Evolutionary conservation across 2,888 invertebrate species (phyloP), one percentile per base, ranked within the genome.

Genomic region (Alloplasta piceator): DNA sequence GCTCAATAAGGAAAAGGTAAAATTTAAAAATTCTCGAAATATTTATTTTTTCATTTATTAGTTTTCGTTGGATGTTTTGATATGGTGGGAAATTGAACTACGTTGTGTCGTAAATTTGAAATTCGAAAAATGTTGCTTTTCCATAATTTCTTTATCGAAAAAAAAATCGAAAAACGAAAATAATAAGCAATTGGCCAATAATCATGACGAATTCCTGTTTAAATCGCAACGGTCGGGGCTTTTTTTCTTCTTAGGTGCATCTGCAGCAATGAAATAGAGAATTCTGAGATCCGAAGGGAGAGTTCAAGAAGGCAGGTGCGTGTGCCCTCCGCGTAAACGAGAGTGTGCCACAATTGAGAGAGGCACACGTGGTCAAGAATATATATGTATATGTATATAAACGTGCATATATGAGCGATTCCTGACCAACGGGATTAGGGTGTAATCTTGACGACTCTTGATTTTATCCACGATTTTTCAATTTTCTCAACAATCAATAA

Each of bases 241-340:
- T 63, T 71, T 63, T 72, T 71, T 50, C 6, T 3, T 50, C 6
- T 3, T n/a, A 48, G 70, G 58, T 64, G 68, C 79, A 79, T 79
- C 78, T 74, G 78, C 73, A 41, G 68, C 68, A 50, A 64, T 50
- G 67, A 56, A 79, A 79, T 79, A 79, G 78, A 73, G 67, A 61
- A 78, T 78, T 73, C 78, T 67, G 50, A 38, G 56, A 41, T 63
- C 16, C 26, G 66, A 66, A 41, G 58, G 56, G 58, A 61, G 58
- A 71, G 71, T 48, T 12, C 16, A 12, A 50, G 52, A 41, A n/a
- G 36, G 71, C 75, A 79, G 80, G 75, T 80, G 80, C 71, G 63
- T 56, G 56, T 68, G 68, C 46, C 58, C 68, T 36, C 39, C 56
- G 76, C 58, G 58, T 70, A 58, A 79, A 79, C 58, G 79, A 75